These are phyloP conservation scores for Scotopteryx bipunctaria DNA, from an alignment of 2,888 invertebrate species.

Conservation along the genomic window DNA sequence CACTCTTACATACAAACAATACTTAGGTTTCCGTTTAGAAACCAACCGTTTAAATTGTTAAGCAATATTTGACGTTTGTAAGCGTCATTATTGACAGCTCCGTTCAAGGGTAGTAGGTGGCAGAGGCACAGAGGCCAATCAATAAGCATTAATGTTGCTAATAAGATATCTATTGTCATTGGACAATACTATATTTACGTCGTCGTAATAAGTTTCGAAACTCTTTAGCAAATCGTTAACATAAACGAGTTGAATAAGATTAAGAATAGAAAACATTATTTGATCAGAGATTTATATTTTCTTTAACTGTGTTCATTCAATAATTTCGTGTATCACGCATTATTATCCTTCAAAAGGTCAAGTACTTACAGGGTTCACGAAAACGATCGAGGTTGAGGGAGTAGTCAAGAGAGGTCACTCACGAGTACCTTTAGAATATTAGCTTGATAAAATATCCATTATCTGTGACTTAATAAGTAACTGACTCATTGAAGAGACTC, in stretches of 20 bases:
- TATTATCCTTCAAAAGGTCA: no score
- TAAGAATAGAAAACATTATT: no score
- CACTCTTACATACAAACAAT: constrained; percentile 52
- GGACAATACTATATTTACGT: constrained; percentile 25
- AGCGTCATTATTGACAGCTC: constrained; percentile 44
- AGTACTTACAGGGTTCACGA: background rate
- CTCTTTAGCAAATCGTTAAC: background rate
- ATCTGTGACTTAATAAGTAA: background rate
- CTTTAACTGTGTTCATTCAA: no score
- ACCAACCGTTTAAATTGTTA: constrained; percentile 61
- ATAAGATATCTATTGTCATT: constrained; percentile 32
- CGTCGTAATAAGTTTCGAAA: constrained; percentile 2
- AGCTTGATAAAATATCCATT: background rate
- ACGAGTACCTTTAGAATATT: no score
- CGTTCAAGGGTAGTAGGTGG: constrained; percentile 44
- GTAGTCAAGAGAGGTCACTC: background rate
- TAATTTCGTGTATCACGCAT: no score
- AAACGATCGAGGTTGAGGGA: background rate
- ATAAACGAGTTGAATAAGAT: background rate
- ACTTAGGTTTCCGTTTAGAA: constrained; percentile 71
- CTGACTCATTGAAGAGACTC: background rate
- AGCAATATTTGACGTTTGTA: constrained; percentile 54
- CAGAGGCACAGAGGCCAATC: constrained; percentile 44
- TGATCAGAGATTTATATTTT: no score
- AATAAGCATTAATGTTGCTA: constrained; percentile 38